Evolutionary conservation across 2,888 invertebrate species (phyloP).

Genomic region (Hemistola chrysoprasaria): DNA sequence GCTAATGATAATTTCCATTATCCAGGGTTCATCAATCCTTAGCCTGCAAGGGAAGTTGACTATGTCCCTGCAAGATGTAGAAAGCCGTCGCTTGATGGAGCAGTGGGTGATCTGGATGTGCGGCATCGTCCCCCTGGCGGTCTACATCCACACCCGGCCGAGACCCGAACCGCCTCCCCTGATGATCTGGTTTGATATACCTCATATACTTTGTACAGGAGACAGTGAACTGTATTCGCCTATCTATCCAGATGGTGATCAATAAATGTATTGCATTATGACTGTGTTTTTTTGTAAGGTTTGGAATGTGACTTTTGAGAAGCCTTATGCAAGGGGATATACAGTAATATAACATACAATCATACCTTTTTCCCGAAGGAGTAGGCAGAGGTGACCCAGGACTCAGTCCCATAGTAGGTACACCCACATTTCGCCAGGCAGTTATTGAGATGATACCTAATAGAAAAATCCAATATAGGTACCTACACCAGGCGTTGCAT

Average conservation of each 20-base stretch:
- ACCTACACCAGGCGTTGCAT: too few relatives aligned
- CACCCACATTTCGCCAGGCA: too few relatives aligned
- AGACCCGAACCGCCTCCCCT: constrained; percentile 54
- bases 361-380: too few relatives aligned
- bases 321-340: too few relatives aligned
- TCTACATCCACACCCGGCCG: constrained; percentile 59
- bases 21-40: constrained; percentile 13
- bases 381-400: too few relatives aligned
- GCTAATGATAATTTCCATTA: background rate
- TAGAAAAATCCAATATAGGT: too few relatives aligned
- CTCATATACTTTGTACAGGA: constrained; percentile 1
- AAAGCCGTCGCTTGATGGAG: constrained; percentile 51
- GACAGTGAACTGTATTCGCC: constrained; percentile 12
- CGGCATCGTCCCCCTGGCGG: constrained; percentile 51
- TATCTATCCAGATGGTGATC: constrained; percentile 5
- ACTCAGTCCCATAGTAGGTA: too few relatives aligned
- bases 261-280: background rate
- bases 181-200: constrained; percentile 63
- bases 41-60: constrained; percentile 17
- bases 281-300: too few relatives aligned
- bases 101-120: constrained; percentile 67
- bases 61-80: constrained; percentile 37
- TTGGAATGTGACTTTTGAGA: background rate
- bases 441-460: too few relatives aligned
- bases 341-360: too few relatives aligned